These are phyloP conservation scores for Eudyptes chrysolophus DNA, from an alignment of 2,113 vertebrate genomes.

Conservation along the genomic window DNA sequence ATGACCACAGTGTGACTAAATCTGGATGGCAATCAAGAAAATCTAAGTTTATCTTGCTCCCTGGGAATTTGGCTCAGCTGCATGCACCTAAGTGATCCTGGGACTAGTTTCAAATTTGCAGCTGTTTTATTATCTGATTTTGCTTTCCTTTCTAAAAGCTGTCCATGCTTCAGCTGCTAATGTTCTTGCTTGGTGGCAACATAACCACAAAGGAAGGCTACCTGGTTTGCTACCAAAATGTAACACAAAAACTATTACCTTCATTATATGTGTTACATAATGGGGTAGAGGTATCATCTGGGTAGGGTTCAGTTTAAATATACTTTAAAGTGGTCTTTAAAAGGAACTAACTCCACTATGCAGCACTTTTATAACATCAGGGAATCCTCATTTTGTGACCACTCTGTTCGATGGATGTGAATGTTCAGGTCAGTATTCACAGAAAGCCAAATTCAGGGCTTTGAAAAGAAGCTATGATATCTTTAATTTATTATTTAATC, in stretches of 20 bases:
- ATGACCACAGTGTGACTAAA: neutral
- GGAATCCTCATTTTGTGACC: slow-evolving; percentile 35
- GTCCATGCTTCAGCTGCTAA: neutral
- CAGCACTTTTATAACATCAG: neutral
- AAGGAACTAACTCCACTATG: slow-evolving; percentile 13
- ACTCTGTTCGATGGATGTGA: neutral
- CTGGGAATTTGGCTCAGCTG: neutral
- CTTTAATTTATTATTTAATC: slow-evolving; percentile 48
- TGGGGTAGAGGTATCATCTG: neutral
- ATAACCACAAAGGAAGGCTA: neutral
- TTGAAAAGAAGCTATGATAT: slow-evolving; percentile 27
- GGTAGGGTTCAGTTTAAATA: slow-evolving; percentile 17
- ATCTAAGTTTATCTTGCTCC: neutral
- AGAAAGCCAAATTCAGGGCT: slow-evolving; percentile 26
- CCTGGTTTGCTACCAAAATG: neutral
- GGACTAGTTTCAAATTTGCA: neutral
- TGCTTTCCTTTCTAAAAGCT: neutral
- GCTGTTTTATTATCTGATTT: neutral
- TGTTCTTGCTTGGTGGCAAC: neutral
- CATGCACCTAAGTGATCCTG: neutral
- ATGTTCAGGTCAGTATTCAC: slow-evolving; percentile 31
- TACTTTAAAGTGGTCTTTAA: slow-evolving; percentile 34
- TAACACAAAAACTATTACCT: neutral
- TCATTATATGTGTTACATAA: slow-evolving; percentile 6
- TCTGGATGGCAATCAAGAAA: neutral